Evolutionary conservation across 2,113 vertebrate species (phyloP).

Genomic region (Thryonomys swinderianus): DNA sequence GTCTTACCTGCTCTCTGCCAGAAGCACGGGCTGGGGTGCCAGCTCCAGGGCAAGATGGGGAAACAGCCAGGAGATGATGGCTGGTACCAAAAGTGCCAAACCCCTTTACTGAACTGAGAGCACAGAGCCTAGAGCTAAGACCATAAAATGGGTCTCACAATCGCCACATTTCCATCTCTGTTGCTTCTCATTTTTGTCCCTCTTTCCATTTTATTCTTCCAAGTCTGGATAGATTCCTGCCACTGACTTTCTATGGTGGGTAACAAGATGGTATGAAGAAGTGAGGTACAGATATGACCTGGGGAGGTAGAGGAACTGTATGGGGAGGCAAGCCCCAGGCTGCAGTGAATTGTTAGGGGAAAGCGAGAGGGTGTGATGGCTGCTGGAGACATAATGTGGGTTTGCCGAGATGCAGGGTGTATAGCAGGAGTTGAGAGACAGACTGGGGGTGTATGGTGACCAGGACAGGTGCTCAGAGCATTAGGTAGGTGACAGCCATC

Average conservation of each 20-base stretch:
- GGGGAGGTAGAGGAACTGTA: neutral
- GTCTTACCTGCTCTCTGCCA: neutral
- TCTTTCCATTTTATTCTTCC: neutral
- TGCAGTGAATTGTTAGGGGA: neutral
- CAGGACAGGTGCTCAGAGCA: neutral
- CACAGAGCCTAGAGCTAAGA: neutral
- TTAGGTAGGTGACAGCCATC: neutral
- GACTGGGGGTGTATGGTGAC: accelerated
- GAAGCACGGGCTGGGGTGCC: neutral
- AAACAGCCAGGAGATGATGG: neutral
- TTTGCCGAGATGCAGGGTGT: neutral
- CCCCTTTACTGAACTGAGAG: neutral
- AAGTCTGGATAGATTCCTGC: neutral
- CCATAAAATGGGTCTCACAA: neutral
- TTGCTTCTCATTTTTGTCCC: neutral
- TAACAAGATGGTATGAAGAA: neutral
- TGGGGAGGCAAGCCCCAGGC: neutral
- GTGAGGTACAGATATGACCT: neutral
- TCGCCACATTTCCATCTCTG: neutral
- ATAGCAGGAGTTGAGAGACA: neutral
- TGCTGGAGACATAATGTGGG: neutral
- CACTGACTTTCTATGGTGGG: neutral
- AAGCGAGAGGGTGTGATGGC: neutral
- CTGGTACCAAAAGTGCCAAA: neutral
- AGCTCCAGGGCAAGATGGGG: too few species aligned